Base-by-base conservation (phyloP, 2,797 vertebrate genomes). In the Xiphophorus birchmanni region DNA sequence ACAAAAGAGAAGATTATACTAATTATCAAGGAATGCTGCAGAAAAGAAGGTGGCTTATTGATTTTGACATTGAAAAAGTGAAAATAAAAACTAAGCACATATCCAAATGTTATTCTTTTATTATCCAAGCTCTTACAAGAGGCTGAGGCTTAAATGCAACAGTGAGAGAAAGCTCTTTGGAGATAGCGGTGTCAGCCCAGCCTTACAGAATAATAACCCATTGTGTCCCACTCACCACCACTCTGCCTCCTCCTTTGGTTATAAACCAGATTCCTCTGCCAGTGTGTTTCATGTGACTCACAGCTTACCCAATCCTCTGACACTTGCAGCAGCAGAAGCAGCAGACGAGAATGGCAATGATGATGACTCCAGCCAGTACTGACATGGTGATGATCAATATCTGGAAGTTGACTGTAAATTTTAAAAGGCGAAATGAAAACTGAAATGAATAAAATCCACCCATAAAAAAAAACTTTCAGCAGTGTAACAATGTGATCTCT, bases 361-460 rank as follows among this genome's bases (percentile, higher is more conserved):
- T 32, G 82, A 98, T 69, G 23, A 90, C 0, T 13, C 96, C 97
- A 47, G 94, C 97, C 37, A 97, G 89, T 88, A 97, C 97, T 0
- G 97, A 97, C 93, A 98, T 93, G 0, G 96, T 83, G 75, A 99
- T 97, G 89, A 99, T 98, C 92, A 99, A 47, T 26, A 96, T 94
- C 96, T 98, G 96, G 56, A 99, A 99, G 94, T 99, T 97, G 80
- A 99, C 98, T 99, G 82, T 10, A 74, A 75, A 50, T 58, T 69
- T 45, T 3, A 74, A 26, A 82, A 23, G 76, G 35, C 72, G 40
- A 78, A 77, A 32, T 52, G 50, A 52, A 52, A 23, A 52, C 23
- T 8, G 0, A 52, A 23, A 23, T 23, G 73, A 54, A 42, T n/a
- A 44, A 69, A 42, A 21, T 45, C 26, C 40, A 12, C 4, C 15